Evolutionary conservation across 64 coral and sea anemone species (phyloP).

Genomic region (Trachythela sp.): DNA sequence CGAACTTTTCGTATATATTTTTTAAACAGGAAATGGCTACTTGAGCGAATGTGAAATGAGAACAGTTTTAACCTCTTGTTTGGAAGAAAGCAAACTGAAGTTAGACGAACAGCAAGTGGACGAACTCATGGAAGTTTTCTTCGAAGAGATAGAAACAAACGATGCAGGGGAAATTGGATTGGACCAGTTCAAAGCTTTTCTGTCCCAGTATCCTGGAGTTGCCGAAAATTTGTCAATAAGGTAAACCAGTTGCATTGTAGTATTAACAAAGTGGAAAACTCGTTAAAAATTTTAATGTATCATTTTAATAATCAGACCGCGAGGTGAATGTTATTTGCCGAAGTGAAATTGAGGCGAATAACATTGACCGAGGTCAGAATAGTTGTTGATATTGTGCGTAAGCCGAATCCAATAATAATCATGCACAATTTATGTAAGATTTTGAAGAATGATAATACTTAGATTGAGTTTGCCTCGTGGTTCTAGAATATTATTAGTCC

Average conservation of each 20-base stretch:
- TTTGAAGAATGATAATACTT: too few relatives aligned
- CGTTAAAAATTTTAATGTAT: not conserved
- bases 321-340: too few relatives aligned
- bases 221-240: conserved; percentile 6
- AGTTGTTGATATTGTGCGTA: too few relatives aligned
- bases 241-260: too few relatives aligned
- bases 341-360: too few relatives aligned
- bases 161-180: not conserved
- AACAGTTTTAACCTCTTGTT: conserved; percentile 8
- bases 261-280: too few relatives aligned
- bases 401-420: too few relatives aligned
- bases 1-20: not conserved
- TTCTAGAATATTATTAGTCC: too few relatives aligned
- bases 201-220: not conserved
- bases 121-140: conserved; percentile 1
- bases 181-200: not conserved
- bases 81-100: conserved; percentile 12
- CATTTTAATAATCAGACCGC: too few relatives aligned
- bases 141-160: conserved; percentile 6
- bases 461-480: too few relatives aligned
- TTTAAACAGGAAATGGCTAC: conserved; percentile 4
- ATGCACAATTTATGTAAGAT: too few relatives aligned
- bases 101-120: conserved; percentile 18
- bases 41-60: not conserved
- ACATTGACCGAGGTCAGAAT: too few relatives aligned